phyloP scores from a whole-genome alignment of 2,888 invertebrate genomes.

The Cantharis flavilabris region DNA sequence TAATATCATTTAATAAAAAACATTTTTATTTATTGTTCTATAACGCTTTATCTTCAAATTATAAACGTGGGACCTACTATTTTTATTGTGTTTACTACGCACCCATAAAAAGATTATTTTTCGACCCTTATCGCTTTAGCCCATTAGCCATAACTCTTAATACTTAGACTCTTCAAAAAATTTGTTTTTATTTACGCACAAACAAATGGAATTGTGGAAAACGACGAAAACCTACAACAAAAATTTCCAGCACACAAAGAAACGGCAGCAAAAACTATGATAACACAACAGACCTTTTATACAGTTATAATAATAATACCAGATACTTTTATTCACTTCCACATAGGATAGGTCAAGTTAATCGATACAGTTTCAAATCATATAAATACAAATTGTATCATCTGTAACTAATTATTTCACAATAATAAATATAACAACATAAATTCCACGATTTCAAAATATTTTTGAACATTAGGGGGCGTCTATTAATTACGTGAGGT shows the following conservation, averaged over 20 bases:
- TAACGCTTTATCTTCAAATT: background rate
- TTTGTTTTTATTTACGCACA: background rate
- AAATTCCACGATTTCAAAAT: too few species aligned
- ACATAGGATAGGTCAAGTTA: too few species aligned
- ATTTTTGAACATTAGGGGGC: too few species aligned
- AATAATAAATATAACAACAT: too few species aligned
- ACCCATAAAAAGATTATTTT: constrained; percentile 2
- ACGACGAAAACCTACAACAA: background rate
- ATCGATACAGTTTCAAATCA: too few species aligned
- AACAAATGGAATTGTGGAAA: background rate
- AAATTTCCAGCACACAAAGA: background rate
- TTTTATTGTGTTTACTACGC: constrained; percentile 1
- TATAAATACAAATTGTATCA: too few species aligned
- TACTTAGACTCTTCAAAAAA: background rate
- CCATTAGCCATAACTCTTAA: background rate
- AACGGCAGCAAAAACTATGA: background rate
- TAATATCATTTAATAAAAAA: constrained; percentile 1
- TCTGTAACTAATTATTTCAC: too few species aligned
- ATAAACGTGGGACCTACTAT: constrained; percentile 1
- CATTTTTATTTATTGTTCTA: background rate
- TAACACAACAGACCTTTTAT: background rate
- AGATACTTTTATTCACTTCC: too few species aligned
- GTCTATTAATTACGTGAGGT: too few species aligned
- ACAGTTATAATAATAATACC: too few species aligned
- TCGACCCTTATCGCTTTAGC: background rate